Percentiles rank a stretch among this genome's conserved stretches.
phyloP scores from a whole-genome alignment of 2,797 vertebrate species.

The Poecilia picta region DNA sequence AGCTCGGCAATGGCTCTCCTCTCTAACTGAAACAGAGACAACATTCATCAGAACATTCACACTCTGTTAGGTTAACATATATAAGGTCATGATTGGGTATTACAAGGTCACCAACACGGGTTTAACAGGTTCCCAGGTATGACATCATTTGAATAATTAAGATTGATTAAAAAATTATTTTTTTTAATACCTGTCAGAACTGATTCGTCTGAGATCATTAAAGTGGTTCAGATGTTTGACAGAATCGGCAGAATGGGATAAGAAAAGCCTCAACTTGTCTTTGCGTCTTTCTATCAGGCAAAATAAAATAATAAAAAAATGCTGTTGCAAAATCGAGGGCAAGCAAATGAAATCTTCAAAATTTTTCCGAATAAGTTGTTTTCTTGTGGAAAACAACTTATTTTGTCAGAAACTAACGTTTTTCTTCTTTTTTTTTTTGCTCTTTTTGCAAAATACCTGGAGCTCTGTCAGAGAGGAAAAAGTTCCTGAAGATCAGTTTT shows the following conservation, averaged over 20 bases:
- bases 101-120: not conserved
- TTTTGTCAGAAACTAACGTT: no score
- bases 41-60: constrained; percentile 2
- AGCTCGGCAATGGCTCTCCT: constrained; percentile 39
- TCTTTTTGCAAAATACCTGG: not conserved
- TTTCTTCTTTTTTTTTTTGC: no score
- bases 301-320: not conserved
- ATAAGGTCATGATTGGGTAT: not conserved
- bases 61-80: not conserved
- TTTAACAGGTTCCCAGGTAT: not conserved
- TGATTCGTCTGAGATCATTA: not conserved
- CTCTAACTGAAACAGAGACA: not conserved
- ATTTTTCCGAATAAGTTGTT: not conserved
- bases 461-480: not conserved
- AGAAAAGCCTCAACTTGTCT: not conserved
- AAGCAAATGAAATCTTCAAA: no score
- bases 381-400: no score
- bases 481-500: no score
- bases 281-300: not conserved
- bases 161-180: not conserved
- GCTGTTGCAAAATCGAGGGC: no score
- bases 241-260: not conserved
- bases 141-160: no score
- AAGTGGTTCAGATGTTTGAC: not conserved
- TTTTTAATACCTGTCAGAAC: not conserved